Percentiles rank a stretch among this genome's conserved stretches.
These are phyloP conservation scores for Protonibea diacanthus DNA, from an alignment of 2,797 vertebrate species.

Conservation along the genomic window DNA sequence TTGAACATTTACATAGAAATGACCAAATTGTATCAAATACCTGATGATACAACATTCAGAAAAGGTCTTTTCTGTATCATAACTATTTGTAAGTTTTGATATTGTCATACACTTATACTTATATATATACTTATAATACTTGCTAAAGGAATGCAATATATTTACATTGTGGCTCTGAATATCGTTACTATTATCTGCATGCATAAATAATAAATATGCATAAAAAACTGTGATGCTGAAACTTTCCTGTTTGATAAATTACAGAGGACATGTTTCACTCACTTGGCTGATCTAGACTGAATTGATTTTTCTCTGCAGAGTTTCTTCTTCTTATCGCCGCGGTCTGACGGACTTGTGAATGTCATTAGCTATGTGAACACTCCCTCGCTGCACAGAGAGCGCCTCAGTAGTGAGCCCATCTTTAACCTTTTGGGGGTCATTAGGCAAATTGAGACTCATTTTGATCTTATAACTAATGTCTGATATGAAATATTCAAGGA, in stretches of 20 bases:
- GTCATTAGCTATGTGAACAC: slow-evolving; percentile 63
- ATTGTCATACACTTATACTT: not conserved
- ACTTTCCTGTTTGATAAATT: slow-evolving; percentile 22
- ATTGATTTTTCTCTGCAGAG: not conserved
- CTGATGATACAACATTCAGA: not conserved
- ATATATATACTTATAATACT: not conserved
- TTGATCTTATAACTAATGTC: slow-evolving; percentile 66
- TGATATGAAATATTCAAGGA: slow-evolving; percentile 76
- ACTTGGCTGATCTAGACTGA: slow-evolving; percentile 23
- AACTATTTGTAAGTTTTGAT: not conserved
- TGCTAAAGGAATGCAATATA: not conserved
- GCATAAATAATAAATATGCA: slow-evolving; percentile 13
- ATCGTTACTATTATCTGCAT: no score
- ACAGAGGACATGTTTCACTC: slow-evolving; percentile 23
- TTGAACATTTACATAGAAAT: no score
- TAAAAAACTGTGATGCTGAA: slow-evolving; percentile 8
- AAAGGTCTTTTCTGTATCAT: not conserved
- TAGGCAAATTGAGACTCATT: slow-evolving; percentile 65
- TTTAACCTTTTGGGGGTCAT: slow-evolving; percentile 65
- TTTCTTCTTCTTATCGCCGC: slow-evolving; percentile 38
- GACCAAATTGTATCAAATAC: no score
- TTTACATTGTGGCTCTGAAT: not conserved
- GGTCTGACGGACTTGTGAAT: slow-evolving; percentile 63
- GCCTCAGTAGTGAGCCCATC: slow-evolving; percentile 31
- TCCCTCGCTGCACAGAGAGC: slow-evolving; percentile 54